Base-by-base conservation (phyloP, 2,797 vertebrate species). In the Pampus argenteus region DNA sequence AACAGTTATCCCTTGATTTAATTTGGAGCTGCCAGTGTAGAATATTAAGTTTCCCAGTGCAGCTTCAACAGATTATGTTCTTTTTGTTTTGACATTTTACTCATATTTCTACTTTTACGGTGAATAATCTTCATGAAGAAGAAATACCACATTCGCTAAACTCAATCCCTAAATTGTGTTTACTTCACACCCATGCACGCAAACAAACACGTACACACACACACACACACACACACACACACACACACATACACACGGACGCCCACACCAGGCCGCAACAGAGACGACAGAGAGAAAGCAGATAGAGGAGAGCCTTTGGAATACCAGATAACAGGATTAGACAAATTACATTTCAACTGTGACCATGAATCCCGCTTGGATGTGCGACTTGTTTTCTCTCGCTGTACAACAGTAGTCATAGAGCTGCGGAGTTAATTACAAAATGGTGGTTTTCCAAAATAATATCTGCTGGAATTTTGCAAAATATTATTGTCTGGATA, bases 301-400 rank as follows among this genome's bases (percentile, higher is more conserved):
- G 80, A 86, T 79, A 84, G 81, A 84, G 86, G 55, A 83, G 78
- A 83, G 74, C 67, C 67, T 81, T 82, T 76, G 85, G 74, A 88
- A 70, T 20, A 52, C 40, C 82, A 73, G 81, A 90, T 91, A 91
- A 91, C 81, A 85, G 89, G 89, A 93, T 93, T 91, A 93, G 79
- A 91, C 81, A 87, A 92, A 92, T 90, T 85, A 87, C 87, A 91
- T 93, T 93, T 89, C 74, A 80, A 52, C 85, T 83, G 89, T 90
- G 84, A 89, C 86, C 74, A 70, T 83, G 81, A 86, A 88, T 91
- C 75, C 87, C 66, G 72, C 85, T 88, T 86, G 79, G 72, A 79
- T 83, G 74, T 56, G 71, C 18, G 26, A 71, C 79, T 77, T 82
- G 69, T 86, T 82, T 76, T 78, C 66, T 80, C 62, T 49, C 17